Evolutionary conservation across 2,888 invertebrate genomes (phyloP).

Genomic region (Lysandra bellargus): DNA sequence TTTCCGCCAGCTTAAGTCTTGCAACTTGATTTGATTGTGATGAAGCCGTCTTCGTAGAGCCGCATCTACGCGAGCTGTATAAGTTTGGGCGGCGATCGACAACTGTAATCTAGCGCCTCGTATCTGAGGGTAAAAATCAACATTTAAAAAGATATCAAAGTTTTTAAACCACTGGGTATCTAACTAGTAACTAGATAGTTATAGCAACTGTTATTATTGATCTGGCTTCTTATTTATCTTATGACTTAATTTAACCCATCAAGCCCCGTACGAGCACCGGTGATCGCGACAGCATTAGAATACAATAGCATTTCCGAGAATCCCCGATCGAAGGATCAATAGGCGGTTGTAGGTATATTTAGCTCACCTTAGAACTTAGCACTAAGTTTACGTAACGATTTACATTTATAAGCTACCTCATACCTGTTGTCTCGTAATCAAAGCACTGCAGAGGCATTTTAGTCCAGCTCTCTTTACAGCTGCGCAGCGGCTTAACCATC

Average conservation of each 20-base stretch:
- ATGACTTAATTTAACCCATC: neutral
- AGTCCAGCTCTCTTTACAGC: conserved; percentile 61
- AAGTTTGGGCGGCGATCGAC: conserved; percentile 85
- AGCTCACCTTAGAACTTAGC: too few species aligned
- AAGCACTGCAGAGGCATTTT: conserved; percentile 55
- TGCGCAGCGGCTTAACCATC: conserved; percentile 63
- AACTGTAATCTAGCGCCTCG: conserved; percentile 85
- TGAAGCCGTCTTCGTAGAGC: conserved; percentile 88
- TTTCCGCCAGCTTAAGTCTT: conserved; percentile 93
- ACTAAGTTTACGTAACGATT: too few species aligned
- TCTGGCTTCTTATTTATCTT: too few species aligned
- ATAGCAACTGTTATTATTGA: too few species aligned
- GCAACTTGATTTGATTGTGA: conserved; percentile 85
- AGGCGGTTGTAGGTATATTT: neutral
- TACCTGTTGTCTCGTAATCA: conserved; percentile 63
- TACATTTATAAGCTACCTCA: too few species aligned
- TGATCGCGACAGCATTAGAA: too few species aligned
- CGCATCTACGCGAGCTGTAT: conserved; percentile 86
- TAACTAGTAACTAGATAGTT: too few species aligned
- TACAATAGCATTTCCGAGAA: too few species aligned
- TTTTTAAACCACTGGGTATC: too few species aligned
- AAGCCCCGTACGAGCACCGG: too few species aligned
- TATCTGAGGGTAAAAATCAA: conserved; percentile 59
- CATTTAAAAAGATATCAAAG: neutral
- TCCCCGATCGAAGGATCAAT: neutral